Base-by-base conservation (phyloP, 1,140 invertebrate genomes). In the Calliphora vicina region DNA sequence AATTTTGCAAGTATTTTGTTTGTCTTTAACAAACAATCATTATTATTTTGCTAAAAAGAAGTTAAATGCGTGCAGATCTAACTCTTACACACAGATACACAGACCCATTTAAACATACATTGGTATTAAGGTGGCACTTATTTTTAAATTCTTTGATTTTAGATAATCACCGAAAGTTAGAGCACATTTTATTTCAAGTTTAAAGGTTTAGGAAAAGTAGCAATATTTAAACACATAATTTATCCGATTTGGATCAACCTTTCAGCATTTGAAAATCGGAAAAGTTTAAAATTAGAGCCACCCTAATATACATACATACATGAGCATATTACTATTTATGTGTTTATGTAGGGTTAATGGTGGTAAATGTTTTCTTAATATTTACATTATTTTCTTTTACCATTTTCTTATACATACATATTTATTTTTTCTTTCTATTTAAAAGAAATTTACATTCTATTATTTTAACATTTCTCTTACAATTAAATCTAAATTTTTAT, bases 401-500 rank as follows among this genome's bases (percentile, higher is more conserved):
- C 15, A 57, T 57, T 35, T 57, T 57, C 35, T 35, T 2, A n/a
- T 57, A n/a, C 50, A 35, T 57, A n/a, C 17, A 3, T 57, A n/a
- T 57, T 67, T 67, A 67, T 23, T 67, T 23, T 23, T 67, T 67
- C n/a, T 67, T 23, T 67, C 20, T 57, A 17, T 1, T 15, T 57
- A 50, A 50, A 50, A 50, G 13, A 15, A 17, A 17, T n/a, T 67
- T 23, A 10, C 20, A 20, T 23, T 67, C 61, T 23, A 10, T 67
- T 67, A 20, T 67, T 67, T 67, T 67, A 23, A 23, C n/a, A 25
- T 23, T 67, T 67, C n/a, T 67, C 23, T 67, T 57, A 23, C 61
- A 67, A 67, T 67, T 67, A 67, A 67, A 67, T 67, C 61, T 67
- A 23, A 67, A 67, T 23, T 67, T 20, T 67, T 67, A 67, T 67